phyloP scores from a whole-genome alignment of 2,888 invertebrate genomes.

The Unio delphinus region DNA sequence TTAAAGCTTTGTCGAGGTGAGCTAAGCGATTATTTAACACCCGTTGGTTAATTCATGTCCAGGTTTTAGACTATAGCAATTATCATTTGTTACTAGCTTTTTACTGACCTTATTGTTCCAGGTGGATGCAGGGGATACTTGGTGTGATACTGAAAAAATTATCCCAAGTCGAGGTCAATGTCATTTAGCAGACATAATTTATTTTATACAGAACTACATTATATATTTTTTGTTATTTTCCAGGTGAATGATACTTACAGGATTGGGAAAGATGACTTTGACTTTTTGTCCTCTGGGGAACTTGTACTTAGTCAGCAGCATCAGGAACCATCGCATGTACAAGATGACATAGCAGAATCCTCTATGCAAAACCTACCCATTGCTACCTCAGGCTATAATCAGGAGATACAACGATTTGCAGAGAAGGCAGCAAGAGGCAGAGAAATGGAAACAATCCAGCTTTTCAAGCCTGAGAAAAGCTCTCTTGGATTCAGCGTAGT shows the following conservation, averaged over 20 bases:
- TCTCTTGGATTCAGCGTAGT: slow-evolving; percentile 82
- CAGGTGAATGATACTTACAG: slow-evolving; percentile 27
- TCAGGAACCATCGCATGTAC: slow-evolving; percentile 11
- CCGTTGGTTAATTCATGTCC: no score
- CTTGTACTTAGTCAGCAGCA: slow-evolving; percentile 73
- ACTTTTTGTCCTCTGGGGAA: slow-evolving; percentile 80
- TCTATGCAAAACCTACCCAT: slow-evolving; percentile 4
- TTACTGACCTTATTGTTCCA: no score
- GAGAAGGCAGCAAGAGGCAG: slow-evolving; percentile 77
- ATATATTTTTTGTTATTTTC: background rate
- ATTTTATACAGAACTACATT: no score
- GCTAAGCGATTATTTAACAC: no score
- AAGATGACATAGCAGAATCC: slow-evolving; percentile 14
- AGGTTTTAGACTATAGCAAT: no score
- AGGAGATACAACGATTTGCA: slow-evolving; percentile 64
- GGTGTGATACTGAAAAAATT: no score
- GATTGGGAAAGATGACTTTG: slow-evolving; percentile 82
- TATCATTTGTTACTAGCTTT: no score
- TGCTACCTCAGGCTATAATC: slow-evolving; percentile 50
- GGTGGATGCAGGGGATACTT: no score
- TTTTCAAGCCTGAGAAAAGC: slow-evolving; percentile 78
- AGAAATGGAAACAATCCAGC: slow-evolving; percentile 76
- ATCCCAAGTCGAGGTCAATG: no score
- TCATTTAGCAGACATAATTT: no score
- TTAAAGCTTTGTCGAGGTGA: no score